These are phyloP conservation scores for Chirona hameri DNA, from an alignment of 2,888 invertebrate species.

Conservation along the genomic window DNA sequence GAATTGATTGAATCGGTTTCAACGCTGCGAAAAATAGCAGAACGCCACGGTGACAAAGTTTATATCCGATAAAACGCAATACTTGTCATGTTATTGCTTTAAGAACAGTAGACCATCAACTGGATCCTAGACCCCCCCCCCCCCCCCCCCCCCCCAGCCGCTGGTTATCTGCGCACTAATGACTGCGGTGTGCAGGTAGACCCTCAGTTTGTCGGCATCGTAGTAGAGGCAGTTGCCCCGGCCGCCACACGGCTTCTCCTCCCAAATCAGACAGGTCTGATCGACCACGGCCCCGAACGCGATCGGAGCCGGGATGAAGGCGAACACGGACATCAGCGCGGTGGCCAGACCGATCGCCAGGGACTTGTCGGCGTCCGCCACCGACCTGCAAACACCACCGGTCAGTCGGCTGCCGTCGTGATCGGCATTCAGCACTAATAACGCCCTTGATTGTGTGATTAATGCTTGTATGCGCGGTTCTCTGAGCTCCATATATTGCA, in stretches of 20 bases:
- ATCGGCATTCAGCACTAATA: too few species aligned
- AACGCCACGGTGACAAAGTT: too few species aligned
- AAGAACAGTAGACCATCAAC: too few species aligned
- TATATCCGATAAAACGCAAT: too few species aligned
- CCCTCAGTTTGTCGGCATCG: conserved; percentile 58
- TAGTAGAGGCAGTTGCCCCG: conserved; percentile 65
- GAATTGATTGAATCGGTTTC: too few species aligned
- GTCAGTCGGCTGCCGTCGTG: neutral
- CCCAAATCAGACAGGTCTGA: conserved; percentile 64
- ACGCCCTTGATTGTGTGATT: too few species aligned
- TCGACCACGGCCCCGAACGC: conserved; percentile 68
- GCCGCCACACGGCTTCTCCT: conserved; percentile 53
- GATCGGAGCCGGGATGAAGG: conserved; percentile 66
- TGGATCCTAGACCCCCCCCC: too few species aligned
- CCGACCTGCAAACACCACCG: conserved; percentile 50
- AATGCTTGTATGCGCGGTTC: too few species aligned
- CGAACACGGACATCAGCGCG: conserved; percentile 59
- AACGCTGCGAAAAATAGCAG: too few species aligned
- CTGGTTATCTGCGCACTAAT: neutral
- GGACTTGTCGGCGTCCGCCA: conserved; percentile 60
- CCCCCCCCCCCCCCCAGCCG: too few species aligned
- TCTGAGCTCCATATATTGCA: too few species aligned
- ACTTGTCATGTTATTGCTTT: too few species aligned
- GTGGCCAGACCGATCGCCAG: conserved; percentile 62
- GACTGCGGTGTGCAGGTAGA: conserved; percentile 51